A percentile compares a stretch with the other conserved stretches of the same genome.
Evolutionary conservation across 2,797 vertebrate genomes (phyloP).

Genomic region (Botia kubotai): DNA sequence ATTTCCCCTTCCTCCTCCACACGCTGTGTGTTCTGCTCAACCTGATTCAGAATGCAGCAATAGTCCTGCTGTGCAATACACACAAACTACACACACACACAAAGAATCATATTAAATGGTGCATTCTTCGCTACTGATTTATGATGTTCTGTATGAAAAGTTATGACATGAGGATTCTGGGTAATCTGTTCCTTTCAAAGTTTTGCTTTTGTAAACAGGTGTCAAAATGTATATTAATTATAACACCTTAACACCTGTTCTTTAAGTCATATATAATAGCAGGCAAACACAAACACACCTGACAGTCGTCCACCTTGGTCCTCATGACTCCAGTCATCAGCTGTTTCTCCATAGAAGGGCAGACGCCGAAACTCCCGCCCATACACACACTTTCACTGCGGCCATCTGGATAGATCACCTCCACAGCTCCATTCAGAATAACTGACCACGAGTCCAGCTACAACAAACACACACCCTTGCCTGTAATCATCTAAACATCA

Average conservation of each 20-base stretch:
- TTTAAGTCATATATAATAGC: neutral
- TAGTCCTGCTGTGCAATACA: slow-evolving; percentile 98
- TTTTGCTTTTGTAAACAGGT: no score
- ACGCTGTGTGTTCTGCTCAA: slow-evolving; percentile 99
- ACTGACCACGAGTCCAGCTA: slow-evolving; percentile 99
- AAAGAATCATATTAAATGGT: neutral
- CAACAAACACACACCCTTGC: slow-evolving; percentile 24
- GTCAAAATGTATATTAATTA: no score
- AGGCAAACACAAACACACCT: slow-evolving; percentile 76
- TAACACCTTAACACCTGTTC: neutral
- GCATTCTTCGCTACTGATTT: neutral
- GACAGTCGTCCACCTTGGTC: slow-evolving; percentile 99
- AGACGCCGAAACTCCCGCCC: slow-evolving; percentile 99
- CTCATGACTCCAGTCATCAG: slow-evolving; percentile 98
- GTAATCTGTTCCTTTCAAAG: no score
- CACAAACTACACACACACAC: slow-evolving; percentile 82
- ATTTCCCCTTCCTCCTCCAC: slow-evolving; percentile 99
- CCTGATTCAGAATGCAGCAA: slow-evolving; percentile 98
- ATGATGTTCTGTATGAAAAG: neutral
- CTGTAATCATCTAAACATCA: slow-evolving; percentile 1
- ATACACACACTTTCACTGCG: slow-evolving; percentile 94
- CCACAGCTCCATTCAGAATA: slow-evolving; percentile 97
- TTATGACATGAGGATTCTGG: neutral
- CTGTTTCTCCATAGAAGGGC: slow-evolving; percentile 97
- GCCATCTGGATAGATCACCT: slow-evolving; percentile 91